Evolutionary conservation across 2,888 invertebrate species (phyloP).

Genomic region (Syritta pipiens): DNA sequence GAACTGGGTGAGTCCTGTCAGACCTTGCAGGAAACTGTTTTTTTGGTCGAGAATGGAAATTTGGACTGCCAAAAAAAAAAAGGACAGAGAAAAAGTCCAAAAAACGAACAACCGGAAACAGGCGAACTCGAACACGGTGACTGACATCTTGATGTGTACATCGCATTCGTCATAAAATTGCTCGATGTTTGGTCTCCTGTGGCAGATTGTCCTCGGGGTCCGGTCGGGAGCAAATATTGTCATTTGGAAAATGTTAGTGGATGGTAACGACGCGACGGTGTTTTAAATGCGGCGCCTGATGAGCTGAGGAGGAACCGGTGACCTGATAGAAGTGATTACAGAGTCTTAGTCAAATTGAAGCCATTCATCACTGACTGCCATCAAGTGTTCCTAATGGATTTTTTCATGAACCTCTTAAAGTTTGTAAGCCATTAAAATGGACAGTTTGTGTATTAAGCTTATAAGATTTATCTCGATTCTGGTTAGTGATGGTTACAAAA

Average conservation of each 20-base stretch:
- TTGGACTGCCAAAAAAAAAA: neutral
- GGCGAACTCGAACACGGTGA: constrained; percentile 1
- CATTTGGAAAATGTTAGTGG: neutral
- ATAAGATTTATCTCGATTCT: no score
- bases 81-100: neutral
- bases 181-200: neutral
- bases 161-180: constrained; percentile 4
- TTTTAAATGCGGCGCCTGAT: no score
- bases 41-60: neutral
- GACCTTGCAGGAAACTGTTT: neutral
- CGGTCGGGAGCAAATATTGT: neutral
- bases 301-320: no score
- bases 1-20: constrained; percentile 48
- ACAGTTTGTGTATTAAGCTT: no score
- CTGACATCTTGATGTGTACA: constrained; percentile 36
- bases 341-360: no score
- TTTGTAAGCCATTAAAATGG: no score
- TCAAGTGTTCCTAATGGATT: no score
- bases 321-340: no score
- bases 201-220: neutral
- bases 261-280: neutral
- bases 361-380: no score
- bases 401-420: no score
- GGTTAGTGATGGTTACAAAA: no score
- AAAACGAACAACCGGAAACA: neutral